Conservation (phyloP, 2,797 vertebrate genomes). For the Brachyalestes nurse region DNA sequence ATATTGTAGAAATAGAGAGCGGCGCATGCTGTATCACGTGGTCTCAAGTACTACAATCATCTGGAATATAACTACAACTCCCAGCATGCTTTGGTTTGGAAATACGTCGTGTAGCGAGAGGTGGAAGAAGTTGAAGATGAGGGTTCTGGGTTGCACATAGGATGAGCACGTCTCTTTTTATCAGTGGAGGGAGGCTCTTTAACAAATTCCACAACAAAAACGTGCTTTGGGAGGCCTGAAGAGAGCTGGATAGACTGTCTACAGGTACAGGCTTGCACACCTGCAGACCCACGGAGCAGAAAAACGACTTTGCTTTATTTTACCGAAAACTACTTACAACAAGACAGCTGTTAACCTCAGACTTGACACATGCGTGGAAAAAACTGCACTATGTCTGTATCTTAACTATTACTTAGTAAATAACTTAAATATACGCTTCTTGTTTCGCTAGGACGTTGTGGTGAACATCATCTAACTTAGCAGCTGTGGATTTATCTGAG, state of each 20-base stretch:
- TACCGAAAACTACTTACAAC: not conserved
- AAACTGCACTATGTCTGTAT: not conserved
- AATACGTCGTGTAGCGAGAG: constrained; percentile 31
- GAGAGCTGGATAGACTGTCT: not conserved
- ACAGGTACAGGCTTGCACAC: not conserved
- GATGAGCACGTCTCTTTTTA: not conserved
- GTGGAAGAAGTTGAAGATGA: constrained; percentile 26
- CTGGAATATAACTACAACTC: constrained; percentile 42
- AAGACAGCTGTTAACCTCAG: not conserved
- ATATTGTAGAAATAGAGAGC: no score
- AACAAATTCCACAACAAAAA: not conserved
- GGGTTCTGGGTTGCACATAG: not conserved
- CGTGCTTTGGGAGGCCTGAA: not conserved
- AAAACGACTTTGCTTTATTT: not conserved
- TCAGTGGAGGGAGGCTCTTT: no score
- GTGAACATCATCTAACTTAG: not conserved
- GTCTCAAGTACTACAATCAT: no score
- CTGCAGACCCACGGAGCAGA: not conserved
- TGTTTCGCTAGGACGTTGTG: not conserved
- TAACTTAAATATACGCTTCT: not conserved
- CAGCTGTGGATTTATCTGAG: no score
- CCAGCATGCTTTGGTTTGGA: constrained; percentile 28
- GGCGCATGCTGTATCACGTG: no score
- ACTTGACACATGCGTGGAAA: not conserved
- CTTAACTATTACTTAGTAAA: not conserved